phyloP scores from a whole-genome alignment of 1,140 invertebrate genomes.

The Monomorium pharaonis region DNA sequence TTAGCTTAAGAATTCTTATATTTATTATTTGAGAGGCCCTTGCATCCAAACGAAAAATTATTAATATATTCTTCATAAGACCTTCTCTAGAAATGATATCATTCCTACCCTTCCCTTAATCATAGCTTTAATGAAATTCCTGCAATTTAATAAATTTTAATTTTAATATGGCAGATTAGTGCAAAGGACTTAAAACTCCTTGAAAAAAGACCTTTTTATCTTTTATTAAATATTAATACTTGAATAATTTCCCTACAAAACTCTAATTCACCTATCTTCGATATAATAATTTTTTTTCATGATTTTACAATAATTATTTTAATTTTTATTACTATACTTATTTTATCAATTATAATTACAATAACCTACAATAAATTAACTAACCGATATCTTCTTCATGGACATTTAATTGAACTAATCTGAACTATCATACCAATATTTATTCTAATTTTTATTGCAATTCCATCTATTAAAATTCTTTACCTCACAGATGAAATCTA shows the following conservation, averaged over 20 bases:
- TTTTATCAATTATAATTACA: background rate
- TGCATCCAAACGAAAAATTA: background rate
- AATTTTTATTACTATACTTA: background rate
- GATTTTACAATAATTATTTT: background rate
- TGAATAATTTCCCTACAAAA: background rate
- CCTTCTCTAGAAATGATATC: background rate
- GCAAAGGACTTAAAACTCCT: background rate
- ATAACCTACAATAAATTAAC: too few relatives aligned
- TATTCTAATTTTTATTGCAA: conserved; percentile 88
- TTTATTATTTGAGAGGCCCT: background rate
- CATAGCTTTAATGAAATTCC: background rate
- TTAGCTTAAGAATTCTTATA: background rate
- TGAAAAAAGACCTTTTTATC: background rate
- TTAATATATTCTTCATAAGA: background rate
- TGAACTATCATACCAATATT: conserved; percentile 84
- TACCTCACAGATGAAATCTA: conserved; percentile 88
- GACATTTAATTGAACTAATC: conserved; percentile 82
- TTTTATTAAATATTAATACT: conserved; percentile 1
- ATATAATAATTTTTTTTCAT: background rate
- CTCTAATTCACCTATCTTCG: background rate
- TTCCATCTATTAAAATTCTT: conserved; percentile 87
- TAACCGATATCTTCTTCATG: too few relatives aligned
- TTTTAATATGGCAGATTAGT: conserved; percentile 17
- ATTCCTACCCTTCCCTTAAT: background rate
- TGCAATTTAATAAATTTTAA: background rate